Evolutionary conservation across 1,140 invertebrate species (phyloP), one percentile per base, ranked within the genome.

Genomic region (Drosophila novamexicana): DNA sequence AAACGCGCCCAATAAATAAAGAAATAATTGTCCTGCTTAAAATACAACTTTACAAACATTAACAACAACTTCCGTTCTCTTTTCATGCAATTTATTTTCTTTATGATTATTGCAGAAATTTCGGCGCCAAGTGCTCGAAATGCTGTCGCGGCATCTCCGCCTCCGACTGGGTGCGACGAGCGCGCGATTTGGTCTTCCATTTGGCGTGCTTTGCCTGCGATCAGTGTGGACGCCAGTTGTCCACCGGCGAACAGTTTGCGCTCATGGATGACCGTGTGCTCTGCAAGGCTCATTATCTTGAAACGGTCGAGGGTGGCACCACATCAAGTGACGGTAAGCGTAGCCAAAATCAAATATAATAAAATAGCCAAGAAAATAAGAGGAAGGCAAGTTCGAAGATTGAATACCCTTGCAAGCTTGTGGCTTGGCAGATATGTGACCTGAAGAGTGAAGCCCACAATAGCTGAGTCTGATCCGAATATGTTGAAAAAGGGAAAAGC

Each of bases 191-290:
- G 91, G 97, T 99, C 14, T 99, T 99, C 93, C 99, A 99, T 93
- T 93, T 99, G 90, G 98, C 99, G 2, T 99, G 99, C 93, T 99
- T 99, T 93, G 97, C 98, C 7, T 99, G 99, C 92, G 98, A 99
- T 92, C 96, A 97, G 44, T 99, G 99, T 93, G 98, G 98, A 80
- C 94, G 98, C 32, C 99, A 99, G 93, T 94, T 99, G 37, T 98
- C 97, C 45, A 99, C 98, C 0, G 98, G 98, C 0, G 99, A 99
- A 93, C 98, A 99, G 93, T 99, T 99, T 93, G 98, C 98, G 2
- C 94, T 99, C 22, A 96, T 98, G 89, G 98, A 99, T 75, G 96
- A 97, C 88, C 93, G 97, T 77, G 96, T 99, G 47, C 94, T 99
- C 39, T 99, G 98, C 94, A 99, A 99, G 93, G 96, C 97, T 40